Evolutionary conservation across 2,797 vertebrate species (phyloP), one percentile per base, ranked within the genome.

Genomic region (Synaphobranchus kaupii): DNA sequence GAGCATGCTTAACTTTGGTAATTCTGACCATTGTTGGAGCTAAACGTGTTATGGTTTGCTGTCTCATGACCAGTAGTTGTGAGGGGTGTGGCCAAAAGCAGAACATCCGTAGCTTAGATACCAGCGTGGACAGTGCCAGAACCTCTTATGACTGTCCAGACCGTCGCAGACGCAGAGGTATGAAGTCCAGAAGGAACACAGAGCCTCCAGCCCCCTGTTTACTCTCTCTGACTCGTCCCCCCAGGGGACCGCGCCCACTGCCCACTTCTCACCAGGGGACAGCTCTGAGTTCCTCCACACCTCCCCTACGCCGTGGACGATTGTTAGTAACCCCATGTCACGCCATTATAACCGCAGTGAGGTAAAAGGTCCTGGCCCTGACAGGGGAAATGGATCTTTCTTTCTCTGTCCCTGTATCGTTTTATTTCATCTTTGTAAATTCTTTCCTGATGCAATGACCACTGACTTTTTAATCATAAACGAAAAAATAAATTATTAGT

Each of bases 391-490:
- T 89, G 73, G 86, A 80, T 85, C 88, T 84, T 82, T 87, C 89
- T 86, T 39, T 86, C 73, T 25, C 50, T 84, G 85, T 52, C 63
- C 56, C 28, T 81, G 90, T 90, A 84, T 90, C 90, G 85, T 84
- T 93, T 71, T 88, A 88, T 92, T 92, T 93, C 91, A 93, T 90
- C 93, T 94, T 89, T 95, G 94, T 95, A 94, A 92, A 94, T 94
- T 93, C 92, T 93, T 90, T 92, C 92, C 92, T 86, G 92, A 94
- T 93, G 93, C 95, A 93, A 95, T 89, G 92, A 95, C 94, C 95
- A 95, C 95, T 95, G 94, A 95, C 93, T 94, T 95, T 95, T 96
- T 95, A 94, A 95, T 95, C 93, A 56, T 95, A 94, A 95, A 93
- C 93, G 93, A 95, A 95, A 95, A 89, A 89, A 89, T 89, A 95